phyloP scores from a whole-genome alignment of 2,113 vertebrate species.

The Tyto alba region DNA sequence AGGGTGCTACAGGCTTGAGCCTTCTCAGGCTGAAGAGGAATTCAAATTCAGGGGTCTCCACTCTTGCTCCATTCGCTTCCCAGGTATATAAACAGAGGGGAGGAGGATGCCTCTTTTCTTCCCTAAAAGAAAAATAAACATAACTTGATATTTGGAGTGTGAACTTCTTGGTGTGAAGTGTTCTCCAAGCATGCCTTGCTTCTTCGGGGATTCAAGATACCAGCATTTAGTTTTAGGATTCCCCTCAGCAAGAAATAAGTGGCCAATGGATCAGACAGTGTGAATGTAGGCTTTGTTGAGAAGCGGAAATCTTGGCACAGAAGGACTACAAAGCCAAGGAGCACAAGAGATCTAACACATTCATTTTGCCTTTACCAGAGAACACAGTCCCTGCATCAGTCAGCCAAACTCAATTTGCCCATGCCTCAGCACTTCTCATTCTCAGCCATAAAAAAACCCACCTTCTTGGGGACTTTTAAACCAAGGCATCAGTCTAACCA shows the following conservation, averaged over 20 bases:
- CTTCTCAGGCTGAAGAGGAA: background rate
- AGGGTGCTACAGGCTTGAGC: background rate
- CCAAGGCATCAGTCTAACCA: background rate
- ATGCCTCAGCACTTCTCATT: fast-evolving
- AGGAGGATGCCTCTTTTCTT: background rate
- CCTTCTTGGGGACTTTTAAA: background rate
- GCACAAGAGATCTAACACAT: background rate
- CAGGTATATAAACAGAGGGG: background rate
- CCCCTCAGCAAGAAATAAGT: background rate
- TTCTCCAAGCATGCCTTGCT: background rate
- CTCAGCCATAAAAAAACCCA: background rate
- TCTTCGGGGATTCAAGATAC: background rate
- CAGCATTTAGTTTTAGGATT: background rate
- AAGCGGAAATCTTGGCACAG: background rate
- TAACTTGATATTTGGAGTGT: background rate
- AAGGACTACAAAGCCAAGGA: background rate
- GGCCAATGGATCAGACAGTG: background rate
- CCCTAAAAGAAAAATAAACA: background rate
- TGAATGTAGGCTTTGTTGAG: background rate
- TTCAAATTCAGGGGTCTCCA: background rate
- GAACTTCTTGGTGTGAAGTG: background rate
- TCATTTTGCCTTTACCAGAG: background rate
- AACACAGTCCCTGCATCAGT: background rate
- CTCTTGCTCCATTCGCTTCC: background rate
- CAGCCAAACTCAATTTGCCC: background rate